These are phyloP conservation scores for Zaprionus africanus DNA, from an alignment of 1,140 invertebrate species.

Conservation along the genomic window DNA sequence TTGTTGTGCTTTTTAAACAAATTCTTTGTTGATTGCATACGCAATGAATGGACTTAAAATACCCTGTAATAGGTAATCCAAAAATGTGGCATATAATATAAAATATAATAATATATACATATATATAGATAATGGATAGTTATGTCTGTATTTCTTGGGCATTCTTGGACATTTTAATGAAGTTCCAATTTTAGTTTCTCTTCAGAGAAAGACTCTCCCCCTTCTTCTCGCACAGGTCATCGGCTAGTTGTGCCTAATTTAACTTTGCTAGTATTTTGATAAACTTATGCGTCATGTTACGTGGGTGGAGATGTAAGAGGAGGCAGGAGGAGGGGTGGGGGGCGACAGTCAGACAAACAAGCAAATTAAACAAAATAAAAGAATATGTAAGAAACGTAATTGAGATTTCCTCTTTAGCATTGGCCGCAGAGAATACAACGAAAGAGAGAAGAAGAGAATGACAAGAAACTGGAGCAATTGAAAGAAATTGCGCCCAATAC, in stretches of 20 bases:
- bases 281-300: slow-evolving; percentile 48
- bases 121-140: no score
- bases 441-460: slow-evolving; percentile 6
- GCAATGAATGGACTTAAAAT: background rate
- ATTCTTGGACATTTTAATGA: no score
- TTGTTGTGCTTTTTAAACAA: slow-evolving; percentile 6
- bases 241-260: background rate
- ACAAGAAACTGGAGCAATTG: slow-evolving; percentile 69
- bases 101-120: no score
- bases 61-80: background rate
- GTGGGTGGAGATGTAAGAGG: no score
- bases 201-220: background rate
- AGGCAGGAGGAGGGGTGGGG: no score
- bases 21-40: background rate
- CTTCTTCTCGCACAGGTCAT: background rate
- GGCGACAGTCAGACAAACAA: slow-evolving; percentile 25
- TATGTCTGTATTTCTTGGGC: no score
- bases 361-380: slow-evolving; percentile 65
- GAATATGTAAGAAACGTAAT: slow-evolving; percentile 63
- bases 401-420: slow-evolving; percentile 74
- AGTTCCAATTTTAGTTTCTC: no score
- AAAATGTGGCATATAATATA: background rate
- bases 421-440: slow-evolving; percentile 13
- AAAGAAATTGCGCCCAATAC: slow-evolving; percentile 67
- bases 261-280: slow-evolving; percentile 29